These are phyloP conservation scores for Orientallactaga bullata DNA, from an alignment of 2,113 vertebrate genomes.

Conservation along the genomic window DNA sequence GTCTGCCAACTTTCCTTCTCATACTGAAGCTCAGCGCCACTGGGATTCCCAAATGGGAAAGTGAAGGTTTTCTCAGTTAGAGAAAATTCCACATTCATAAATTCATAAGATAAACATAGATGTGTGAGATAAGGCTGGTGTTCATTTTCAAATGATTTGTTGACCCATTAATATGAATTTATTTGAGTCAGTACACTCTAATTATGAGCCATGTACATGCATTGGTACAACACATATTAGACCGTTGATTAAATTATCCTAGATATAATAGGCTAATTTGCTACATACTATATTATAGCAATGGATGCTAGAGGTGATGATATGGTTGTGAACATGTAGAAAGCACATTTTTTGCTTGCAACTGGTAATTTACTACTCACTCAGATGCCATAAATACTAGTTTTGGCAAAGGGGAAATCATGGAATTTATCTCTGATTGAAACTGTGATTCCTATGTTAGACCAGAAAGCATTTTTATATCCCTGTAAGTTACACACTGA, in stretches of 20 bases:
- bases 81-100: neutral
- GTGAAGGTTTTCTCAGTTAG: neutral
- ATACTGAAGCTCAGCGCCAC: neutral
- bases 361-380: conserved; percentile 72
- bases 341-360: conserved; percentile 67
- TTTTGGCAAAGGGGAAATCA: conserved; percentile 61
- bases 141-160: conserved; percentile 51
- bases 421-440: conserved; percentile 67
- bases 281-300: conserved; percentile 40
- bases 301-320: conserved; percentile 61
- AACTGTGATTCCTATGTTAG: conserved; percentile 43
- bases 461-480: conserved; percentile 39
- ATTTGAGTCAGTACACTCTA: conserved; percentile 45
- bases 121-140: neutral
- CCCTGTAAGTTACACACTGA: neutral
- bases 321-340: conserved; percentile 59
- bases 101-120: neutral
- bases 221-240: conserved; percentile 56
- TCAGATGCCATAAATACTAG: conserved; percentile 71
- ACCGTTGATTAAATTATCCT: conserved; percentile 64
- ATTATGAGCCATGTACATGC: conserved; percentile 55
- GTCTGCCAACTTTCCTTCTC: no score
- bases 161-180: conserved; percentile 42
- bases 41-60: neutral
- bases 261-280: conserved; percentile 62